Evolutionary conservation across 2,888 invertebrate genomes (phyloP), one percentile per base, ranked within the genome.

Genomic region (Drosophila mayaguana): DNA sequence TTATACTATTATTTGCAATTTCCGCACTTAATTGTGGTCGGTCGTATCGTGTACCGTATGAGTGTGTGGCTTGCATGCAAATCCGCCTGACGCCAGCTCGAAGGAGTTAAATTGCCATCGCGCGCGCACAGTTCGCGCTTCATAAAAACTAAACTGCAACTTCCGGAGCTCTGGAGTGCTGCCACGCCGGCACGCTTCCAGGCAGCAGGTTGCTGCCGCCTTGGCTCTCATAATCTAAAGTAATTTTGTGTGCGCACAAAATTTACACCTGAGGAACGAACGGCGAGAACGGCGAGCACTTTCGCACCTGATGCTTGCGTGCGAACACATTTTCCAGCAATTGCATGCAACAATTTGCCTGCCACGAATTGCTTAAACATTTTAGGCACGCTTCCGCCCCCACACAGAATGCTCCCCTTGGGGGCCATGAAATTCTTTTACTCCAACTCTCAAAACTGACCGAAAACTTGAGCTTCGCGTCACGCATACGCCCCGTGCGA

Each of bases 111-210:
- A 72, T 74, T 70, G 67, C 79, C 50, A 28, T 9, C 51, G 66
- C 25, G 45, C 54, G 66, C 54, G 66, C 75, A 72, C 75, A 77
- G 63, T 82, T 85, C 61, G 71, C 75, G 78, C 74, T 78, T 76
- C 86, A 85, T 85, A 83, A 85, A 84, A 83, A 86, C 87, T 85
- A 88, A 85, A 78, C 88, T 85, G 70, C 70, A 78, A 85, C 83
- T 88, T 85, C 84, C 84, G 83, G 69, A 50, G 6, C 56, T 25
- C 50, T 46, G 11, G 28, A 43, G 38, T 32, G 18, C 18, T 55
- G 54, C 22, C 32, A 38, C 53, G 18, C 18, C 50, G 54, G 18
- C 32, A 38, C 53, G 42, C 55, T 43, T 36, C 22, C 40, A 22
- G 2, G 16, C 16, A 6, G 25, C 14, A 32, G 36, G 12, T 5